Conservation (phyloP, 2,797 vertebrate genomes). For the Triplophysa bombifrons region DNA sequence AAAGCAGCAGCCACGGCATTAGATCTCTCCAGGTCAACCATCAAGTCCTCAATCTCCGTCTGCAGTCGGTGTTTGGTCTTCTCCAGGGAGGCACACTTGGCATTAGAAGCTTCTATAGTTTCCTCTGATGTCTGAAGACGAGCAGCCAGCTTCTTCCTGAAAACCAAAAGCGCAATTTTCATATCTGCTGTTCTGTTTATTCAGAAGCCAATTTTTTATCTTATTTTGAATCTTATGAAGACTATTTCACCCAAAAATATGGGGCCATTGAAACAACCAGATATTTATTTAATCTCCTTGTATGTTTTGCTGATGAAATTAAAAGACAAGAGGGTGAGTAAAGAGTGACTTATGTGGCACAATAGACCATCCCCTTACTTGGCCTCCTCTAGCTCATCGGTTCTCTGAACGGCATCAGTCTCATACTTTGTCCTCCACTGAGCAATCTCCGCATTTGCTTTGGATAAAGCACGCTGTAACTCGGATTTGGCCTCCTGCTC, state of each 20-base stretch:
- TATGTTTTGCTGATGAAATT: no score
- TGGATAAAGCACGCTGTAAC: conserved; percentile 79
- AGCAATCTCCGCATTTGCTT: conserved; percentile 81
- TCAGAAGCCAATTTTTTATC: not conserved
- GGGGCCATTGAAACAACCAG: no score
- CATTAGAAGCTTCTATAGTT: conserved; percentile 79
- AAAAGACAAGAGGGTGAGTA: not conserved
- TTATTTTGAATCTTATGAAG: no score
- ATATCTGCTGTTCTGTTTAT: not conserved
- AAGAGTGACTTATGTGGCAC: not conserved
- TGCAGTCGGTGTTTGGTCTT: conserved; percentile 90
- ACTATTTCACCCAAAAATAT: no score
- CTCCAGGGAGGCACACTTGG: conserved; percentile 89
- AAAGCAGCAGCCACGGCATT: conserved; percentile 82
- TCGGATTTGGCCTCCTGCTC: conserved; percentile 84
- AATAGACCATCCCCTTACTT: conserved; percentile 72
- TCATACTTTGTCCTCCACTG: conserved; percentile 88
- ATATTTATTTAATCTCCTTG: no score
- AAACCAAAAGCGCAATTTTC: no score
- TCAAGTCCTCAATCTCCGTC: conserved; percentile 87
- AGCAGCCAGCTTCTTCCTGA: conserved; percentile 88
- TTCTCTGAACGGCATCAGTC: conserved; percentile 84
- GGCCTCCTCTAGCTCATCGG: conserved; percentile 83
- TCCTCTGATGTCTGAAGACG: conserved; percentile 87
- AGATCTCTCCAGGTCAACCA: conserved; percentile 84